Evolutionary conservation across 2,888 invertebrate species (phyloP), one percentile per base, ranked within the genome.

Genomic region (Amblyjoppa fuscipennis): DNA sequence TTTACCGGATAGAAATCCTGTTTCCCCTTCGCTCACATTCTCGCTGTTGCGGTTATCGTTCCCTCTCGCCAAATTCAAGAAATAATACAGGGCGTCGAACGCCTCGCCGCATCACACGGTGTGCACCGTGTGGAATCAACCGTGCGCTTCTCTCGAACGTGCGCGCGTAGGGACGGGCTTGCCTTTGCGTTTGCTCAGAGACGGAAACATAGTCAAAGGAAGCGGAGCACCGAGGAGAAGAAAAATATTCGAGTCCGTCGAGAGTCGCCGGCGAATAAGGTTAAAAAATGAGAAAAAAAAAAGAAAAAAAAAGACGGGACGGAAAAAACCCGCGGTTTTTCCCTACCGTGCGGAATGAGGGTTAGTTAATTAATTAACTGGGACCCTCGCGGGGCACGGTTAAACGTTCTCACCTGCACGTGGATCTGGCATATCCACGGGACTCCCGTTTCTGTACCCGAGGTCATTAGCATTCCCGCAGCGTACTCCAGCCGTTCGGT

Each of bases 401-500:
- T 74, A 76, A 84, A 84, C 56, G 59, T 73, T 81, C 73, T 80
- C 51, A 49, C 64, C 59, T 45, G 34, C 45, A 34, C 61, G 28
- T 4, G 59, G 25, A 59, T 28, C 59, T 28, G 59, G n/a, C 51
- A 68, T 51, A 51, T 74, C 45, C 71, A 34, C 20, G 3, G 45
- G 41, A 4, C 34, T 66, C 66, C 51, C 64, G 51, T 51, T 66
- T 38, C 5, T 20, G 38, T 45, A 49, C 51, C 61, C 56, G 64
- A 75, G 79, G 82, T 85, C 82, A 78, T 85, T 79, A 82, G 79
- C 82, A 82, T 85, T 85, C 71, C 79, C 70, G 59, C 41, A 78
- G 78, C 78, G 84, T 59, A 85, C 82, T 69, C 73, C 75, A 66
- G 34, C 79, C 75, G 78, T 82, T 81, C 74, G 81, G 81, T 59